Evolutionary conservation across 1,140 invertebrate species (phyloP).

Genomic region (Leptoteleia sp.): DNA sequence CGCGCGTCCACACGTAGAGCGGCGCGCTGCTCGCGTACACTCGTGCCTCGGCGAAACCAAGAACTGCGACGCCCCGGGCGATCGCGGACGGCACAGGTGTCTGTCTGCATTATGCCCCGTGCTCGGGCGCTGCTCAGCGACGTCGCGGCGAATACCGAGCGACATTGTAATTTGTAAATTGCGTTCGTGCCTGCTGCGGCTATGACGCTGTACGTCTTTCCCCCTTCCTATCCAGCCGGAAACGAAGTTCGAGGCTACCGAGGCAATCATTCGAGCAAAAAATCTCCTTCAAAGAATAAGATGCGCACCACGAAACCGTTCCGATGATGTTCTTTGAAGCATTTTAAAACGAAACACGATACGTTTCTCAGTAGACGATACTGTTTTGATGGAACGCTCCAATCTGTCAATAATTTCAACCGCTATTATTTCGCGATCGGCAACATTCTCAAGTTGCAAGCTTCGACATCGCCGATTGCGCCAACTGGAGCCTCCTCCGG

Average conservation of each 20-base stretch:
- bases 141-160: slow-evolving; percentile 68
- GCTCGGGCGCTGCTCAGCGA: slow-evolving; percentile 56
- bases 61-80: slow-evolving; percentile 70
- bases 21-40: slow-evolving; percentile 53
- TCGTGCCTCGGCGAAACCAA: slow-evolving; percentile 54
- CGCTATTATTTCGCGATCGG: too few species aligned
- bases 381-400: slow-evolving; percentile 1
- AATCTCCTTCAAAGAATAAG: slow-evolving; percentile 41
- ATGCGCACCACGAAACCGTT: slow-evolving; percentile 22
- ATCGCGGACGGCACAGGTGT: slow-evolving; percentile 73
- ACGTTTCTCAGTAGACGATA: slow-evolving; percentile 6
- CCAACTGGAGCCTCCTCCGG: too few species aligned
- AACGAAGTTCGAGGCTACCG: slow-evolving; percentile 61
- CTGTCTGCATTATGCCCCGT: slow-evolving; percentile 71
- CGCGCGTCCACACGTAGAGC: too few species aligned
- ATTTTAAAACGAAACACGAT: slow-evolving; percentile 11
- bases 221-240: slow-evolving; percentile 57
- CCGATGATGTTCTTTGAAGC: slow-evolving; percentile 35
- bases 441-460: too few species aligned
- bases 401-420: slow-evolving; percentile 1
- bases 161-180: slow-evolving; percentile 78
- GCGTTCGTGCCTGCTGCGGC: slow-evolving; percentile 58
- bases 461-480: too few species aligned
- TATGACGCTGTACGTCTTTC: slow-evolving; percentile 56
- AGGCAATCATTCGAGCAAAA: slow-evolving; percentile 59